Conservation (phyloP, 2,113 vertebrate genomes). For the Turdus rufiventris region DNA sequence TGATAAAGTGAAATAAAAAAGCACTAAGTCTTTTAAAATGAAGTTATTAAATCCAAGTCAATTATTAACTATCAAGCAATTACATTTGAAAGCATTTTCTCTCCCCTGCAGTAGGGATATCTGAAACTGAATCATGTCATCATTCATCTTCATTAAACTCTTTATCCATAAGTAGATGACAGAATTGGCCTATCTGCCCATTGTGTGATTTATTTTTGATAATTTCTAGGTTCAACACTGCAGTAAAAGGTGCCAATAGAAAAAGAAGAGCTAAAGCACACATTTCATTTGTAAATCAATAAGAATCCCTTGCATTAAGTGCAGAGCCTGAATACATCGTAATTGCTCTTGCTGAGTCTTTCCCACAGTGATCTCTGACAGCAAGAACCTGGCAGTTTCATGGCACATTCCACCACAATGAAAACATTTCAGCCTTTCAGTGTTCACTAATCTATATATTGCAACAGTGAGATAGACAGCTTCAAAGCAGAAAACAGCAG, state of each 20-base stretch:
- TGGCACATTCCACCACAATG: not conserved
- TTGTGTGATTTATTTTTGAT: not conserved
- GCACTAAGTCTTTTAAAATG: not conserved
- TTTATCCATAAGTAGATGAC: not conserved
- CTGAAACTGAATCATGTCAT: not conserved
- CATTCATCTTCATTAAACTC: not conserved
- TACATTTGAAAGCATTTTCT: not conserved
- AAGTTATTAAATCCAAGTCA: not conserved
- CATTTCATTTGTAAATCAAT: not conserved
- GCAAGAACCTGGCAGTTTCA: not conserved
- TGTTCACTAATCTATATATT: not conserved
- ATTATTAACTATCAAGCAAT: not conserved
- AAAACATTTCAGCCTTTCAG: not conserved
- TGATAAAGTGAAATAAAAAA: not conserved
- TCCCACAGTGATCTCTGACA: rapidly evolving
- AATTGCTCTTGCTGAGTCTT: not conserved
- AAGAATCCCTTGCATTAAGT: not conserved
- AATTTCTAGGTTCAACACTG: not conserved
- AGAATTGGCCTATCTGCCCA: not conserved
- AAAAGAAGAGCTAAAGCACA: not conserved
- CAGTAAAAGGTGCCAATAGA: not conserved
- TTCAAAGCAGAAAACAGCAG: not conserved
- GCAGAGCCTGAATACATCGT: not conserved
- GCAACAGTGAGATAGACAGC: not conserved
- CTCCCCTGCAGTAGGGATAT: not conserved